phyloP scores from a whole-genome alignment of 2,113 vertebrate genomes.

The Callipepla californica region DNA sequence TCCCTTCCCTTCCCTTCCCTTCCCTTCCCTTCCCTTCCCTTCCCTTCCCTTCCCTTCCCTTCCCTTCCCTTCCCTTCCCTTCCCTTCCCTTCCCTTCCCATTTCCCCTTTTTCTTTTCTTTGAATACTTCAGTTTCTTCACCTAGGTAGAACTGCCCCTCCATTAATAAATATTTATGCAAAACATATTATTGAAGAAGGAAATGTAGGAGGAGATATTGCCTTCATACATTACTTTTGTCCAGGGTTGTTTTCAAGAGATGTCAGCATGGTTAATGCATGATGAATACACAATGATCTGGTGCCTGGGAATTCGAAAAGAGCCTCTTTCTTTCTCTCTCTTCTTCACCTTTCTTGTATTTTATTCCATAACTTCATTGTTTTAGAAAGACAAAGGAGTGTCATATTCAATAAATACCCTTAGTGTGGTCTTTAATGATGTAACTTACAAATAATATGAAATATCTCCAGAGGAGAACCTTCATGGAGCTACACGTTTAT shows the following conservation, averaged over 20 bases:
- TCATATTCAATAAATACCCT: neutral
- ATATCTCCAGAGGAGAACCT: neutral
- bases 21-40: too few relatives aligned
- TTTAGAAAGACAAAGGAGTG: neutral
- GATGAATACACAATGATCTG: neutral
- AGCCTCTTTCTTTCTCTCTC: fast-evolving
- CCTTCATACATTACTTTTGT: neutral
- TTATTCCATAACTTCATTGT: neutral
- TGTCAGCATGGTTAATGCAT: fast-evolving
- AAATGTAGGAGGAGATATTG: neutral
- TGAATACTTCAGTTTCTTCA: neutral
- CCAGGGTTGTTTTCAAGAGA: neutral
- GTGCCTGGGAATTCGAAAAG: fast-evolving
- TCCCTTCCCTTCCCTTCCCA: too few relatives aligned
- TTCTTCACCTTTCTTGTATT: neutral
- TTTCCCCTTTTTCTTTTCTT: fast-evolving
- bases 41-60: too few relatives aligned
- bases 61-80: too few relatives aligned
- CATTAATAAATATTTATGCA: neutral
- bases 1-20: too few relatives aligned
- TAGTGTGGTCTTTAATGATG: fast-evolving
- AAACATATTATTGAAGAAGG: fast-evolving
- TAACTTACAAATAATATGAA: neutral
- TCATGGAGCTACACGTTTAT: neutral
- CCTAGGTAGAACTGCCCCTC: neutral